Evolutionary conservation across 2,113 vertebrate species (phyloP), one percentile per base, ranked within the genome.

Genomic region (Catharus bicknelli): DNA sequence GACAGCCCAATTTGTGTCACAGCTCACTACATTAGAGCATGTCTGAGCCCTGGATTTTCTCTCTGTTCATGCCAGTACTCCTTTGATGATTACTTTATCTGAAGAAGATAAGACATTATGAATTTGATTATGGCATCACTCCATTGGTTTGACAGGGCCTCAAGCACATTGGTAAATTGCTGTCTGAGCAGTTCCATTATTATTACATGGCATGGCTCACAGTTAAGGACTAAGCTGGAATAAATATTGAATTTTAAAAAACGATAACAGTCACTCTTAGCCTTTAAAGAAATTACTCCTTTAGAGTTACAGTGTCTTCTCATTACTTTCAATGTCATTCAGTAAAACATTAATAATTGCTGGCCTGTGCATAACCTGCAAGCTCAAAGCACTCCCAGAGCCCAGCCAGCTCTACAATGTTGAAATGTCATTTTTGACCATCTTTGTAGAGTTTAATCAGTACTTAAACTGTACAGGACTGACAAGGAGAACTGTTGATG

Each of bases 21-120:
- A 87, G 89, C 92, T 92, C 87, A 93, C 80, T 94, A 86, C 88
- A 82, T 90, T 85, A 93, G 61, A 81, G 87, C 86, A 89, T 86
- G 94, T 95, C 96, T 96, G 73, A 94, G 85, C 92, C 84, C 82
- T 93, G 85, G 86, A 43, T 94, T 92, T 95, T 88, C 82, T 79
- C 91, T 91, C 91, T 94, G 91, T 92, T 95, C 93, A 80, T 95
- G 95, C 90, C 93, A 90, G 83, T 75, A 73, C 91, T 62, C 77
- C 72, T 83, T 93, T 73, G 72, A 80, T 73, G 91, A 89, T 93
- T 79, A 48, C 90, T 94, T 83, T 92, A 90, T 91, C 95, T 90
- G 80, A 78, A 63, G 82, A 84, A 76, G 95, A 93, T 86, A 87
- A 94, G 93, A 70, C 88, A 45, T 90, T 55, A 83, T 54, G 83